Base-by-base conservation (phyloP, 2,888 invertebrate species). In the Nemotelus nigrinus region DNA sequence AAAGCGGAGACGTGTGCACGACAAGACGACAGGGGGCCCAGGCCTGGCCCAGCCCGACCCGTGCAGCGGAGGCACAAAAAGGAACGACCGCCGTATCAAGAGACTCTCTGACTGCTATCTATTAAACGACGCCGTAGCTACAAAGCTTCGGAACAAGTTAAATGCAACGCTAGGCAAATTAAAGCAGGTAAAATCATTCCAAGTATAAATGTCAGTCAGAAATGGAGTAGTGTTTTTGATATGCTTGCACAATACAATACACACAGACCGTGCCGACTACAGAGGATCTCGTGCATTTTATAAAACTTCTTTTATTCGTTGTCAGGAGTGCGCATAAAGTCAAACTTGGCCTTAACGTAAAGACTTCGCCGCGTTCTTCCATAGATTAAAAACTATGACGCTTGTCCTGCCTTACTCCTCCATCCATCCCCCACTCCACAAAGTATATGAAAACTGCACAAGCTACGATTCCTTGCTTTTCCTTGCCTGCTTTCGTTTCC, bases 301-400 rank as follows among this genome's bases (percentile, higher is more conserved):
- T 72, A 43, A 48, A 48, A 48, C 60, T 50, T 10, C 60, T 74
- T 58, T 48, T 50, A 60, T 74, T 60, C 39, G 47, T 63, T 63
- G 43, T 47, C 50, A 60, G 48, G n/a, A 39, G 45, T 63, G 47
- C 63, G 48, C 63, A 63, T 39, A 74, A 74, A 74, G 74, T 41
- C 50, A 43, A 70, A 70, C 25, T 55, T 63, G 48, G 60, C 44
- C 57, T 72, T 7, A 45, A 72, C 45, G 58, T 41, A 72, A 58
- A 72, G 58, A 43, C 47, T 50, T 58, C 47, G 5, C 72, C 70
- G 55, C 71, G 78, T 77, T 75, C 76, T 76, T 57, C 71, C 43
- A 57, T 71, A 79, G 79, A 79, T 79, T 79, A 79, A 79, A 79
- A 79, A 75, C 79, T 65, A 76, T 71, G 68, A 70, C 41, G 48